phyloP scores from a whole-genome alignment of 2,888 invertebrate species.

The Ypsolopha sequella region DNA sequence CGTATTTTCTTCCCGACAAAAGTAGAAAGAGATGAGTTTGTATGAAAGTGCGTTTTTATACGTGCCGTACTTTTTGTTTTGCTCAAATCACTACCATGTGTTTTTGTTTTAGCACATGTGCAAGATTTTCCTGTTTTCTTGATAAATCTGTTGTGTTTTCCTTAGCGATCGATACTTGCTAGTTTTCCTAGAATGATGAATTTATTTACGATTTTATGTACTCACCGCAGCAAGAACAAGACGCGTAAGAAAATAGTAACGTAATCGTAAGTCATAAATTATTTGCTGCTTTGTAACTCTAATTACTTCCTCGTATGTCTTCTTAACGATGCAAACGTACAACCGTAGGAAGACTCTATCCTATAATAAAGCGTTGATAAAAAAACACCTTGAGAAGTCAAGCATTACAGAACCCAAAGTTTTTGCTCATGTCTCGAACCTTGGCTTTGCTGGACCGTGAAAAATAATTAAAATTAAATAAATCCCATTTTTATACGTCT shows the following conservation, averaged over 20 bases:
- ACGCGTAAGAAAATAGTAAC: too few species aligned
- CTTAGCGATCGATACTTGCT: too few species aligned
- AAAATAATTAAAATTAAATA: conserved; percentile 2
- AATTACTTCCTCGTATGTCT: neutral
- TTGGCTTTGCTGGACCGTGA: conserved; percentile 40
- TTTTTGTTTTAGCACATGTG: neutral
- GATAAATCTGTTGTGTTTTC: too few species aligned
- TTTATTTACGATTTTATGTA: too few species aligned
- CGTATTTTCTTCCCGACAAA: conserved; percentile 32
- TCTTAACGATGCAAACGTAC: neutral
- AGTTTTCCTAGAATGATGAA: too few species aligned
- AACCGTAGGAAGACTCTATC: neutral
- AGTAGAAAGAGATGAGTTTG: conserved; percentile 16
- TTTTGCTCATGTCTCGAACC: conserved; percentile 24
- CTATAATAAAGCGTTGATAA: conserved; percentile 2
- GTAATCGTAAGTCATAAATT: too few species aligned
- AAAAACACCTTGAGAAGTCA: conserved; percentile 21
- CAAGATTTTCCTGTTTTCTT: too few species aligned
- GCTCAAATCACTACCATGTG: neutral
- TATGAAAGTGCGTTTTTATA: conserved; percentile 2
- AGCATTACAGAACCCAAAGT: conserved; percentile 25
- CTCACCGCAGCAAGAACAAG: too few species aligned
- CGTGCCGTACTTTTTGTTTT: neutral
- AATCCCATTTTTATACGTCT: too few species aligned
- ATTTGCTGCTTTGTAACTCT: neutral